These are phyloP conservation scores for Romanogobio albipinnatus DNA, from an alignment of 2,113 vertebrate genomes.

Conservation along the genomic window DNA sequence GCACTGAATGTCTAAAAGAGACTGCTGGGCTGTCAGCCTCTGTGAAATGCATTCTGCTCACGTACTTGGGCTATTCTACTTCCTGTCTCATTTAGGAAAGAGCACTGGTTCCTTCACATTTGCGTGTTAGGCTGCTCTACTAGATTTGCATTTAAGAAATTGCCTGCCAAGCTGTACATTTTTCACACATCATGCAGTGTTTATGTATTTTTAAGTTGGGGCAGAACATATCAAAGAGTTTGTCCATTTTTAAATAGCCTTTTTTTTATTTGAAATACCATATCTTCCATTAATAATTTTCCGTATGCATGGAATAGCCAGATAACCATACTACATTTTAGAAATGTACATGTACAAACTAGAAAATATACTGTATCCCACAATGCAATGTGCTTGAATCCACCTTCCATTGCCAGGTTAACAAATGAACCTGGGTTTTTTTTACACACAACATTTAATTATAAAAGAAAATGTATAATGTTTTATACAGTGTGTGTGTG, in stretches of 20 bases:
- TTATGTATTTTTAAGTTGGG: neutral
- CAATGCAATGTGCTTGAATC: neutral
- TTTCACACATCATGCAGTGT: neutral
- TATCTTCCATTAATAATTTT: neutral
- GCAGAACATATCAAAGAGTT: neutral
- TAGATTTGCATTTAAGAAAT: slow-evolving; percentile 1
- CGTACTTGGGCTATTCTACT: slow-evolving; percentile 42
- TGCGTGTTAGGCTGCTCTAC: slow-evolving; percentile 29
- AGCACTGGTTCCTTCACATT: slow-evolving; percentile 35
- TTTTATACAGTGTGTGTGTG: no score
- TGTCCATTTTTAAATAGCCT: neutral
- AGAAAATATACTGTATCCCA: neutral
- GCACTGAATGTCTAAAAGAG: slow-evolving; percentile 48
- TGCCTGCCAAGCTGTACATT: neutral
- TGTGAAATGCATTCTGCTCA: slow-evolving; percentile 50
- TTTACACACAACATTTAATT: no score
- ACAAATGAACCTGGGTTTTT: neutral
- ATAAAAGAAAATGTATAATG: no score
- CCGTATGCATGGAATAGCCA: neutral
- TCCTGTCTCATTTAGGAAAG: slow-evolving; percentile 41
- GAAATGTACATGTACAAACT: neutral
- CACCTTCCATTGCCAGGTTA: neutral
- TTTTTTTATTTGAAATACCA: neutral
- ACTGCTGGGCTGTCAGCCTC: slow-evolving; percentile 41
- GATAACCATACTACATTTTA: neutral